Conservation (phyloP, 2,113 vertebrate genomes). For the Struthio camelus region DNA sequence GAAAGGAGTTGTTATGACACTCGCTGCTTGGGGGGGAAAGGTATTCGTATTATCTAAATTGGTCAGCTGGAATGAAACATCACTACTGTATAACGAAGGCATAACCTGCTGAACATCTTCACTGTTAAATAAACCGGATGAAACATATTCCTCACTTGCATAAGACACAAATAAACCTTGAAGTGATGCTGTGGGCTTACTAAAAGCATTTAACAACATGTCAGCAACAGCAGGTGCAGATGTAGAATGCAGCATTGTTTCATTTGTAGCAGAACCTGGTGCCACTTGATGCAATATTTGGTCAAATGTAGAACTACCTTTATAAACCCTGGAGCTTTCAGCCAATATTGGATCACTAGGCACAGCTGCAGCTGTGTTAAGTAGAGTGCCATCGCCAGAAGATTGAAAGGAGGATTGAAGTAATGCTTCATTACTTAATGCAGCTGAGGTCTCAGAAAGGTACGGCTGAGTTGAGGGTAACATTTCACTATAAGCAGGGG, state of each 20-base stretch:
- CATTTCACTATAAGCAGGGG: constrained; percentile 74
- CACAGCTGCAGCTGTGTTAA: constrained; percentile 65
- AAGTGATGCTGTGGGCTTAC: constrained; percentile 54
- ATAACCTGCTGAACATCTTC: constrained; percentile 67
- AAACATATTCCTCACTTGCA: constrained; percentile 60
- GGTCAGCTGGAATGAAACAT: constrained; percentile 62
- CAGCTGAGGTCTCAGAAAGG: constrained; percentile 69
- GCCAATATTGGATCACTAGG: constrained; percentile 64
- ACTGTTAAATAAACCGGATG: constrained; percentile 63
- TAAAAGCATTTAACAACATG: constrained; percentile 52
- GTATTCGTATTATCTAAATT: constrained; percentile 61
- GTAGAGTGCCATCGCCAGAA: constrained; percentile 68
- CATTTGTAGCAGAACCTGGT: constrained; percentile 64
- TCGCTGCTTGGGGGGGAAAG: constrained; percentile 25
- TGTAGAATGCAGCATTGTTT: constrained; percentile 61
- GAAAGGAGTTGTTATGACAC: constrained; percentile 56
- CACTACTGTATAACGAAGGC: constrained; percentile 58
- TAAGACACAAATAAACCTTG: constrained; percentile 70
- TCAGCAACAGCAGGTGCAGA: constrained; percentile 46
- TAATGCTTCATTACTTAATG: constrained; percentile 71
- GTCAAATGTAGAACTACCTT: constrained; percentile 72
- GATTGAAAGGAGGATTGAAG: constrained; percentile 73
- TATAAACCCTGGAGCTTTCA: constrained; percentile 69
- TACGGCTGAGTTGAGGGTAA: constrained; percentile 70
- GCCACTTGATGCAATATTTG: constrained; percentile 65